Percentiles rank a stretch among this genome's conserved stretches.
phyloP scores from a whole-genome alignment of 2,888 invertebrate species.

The Chrysotoxum bicinctum region DNA sequence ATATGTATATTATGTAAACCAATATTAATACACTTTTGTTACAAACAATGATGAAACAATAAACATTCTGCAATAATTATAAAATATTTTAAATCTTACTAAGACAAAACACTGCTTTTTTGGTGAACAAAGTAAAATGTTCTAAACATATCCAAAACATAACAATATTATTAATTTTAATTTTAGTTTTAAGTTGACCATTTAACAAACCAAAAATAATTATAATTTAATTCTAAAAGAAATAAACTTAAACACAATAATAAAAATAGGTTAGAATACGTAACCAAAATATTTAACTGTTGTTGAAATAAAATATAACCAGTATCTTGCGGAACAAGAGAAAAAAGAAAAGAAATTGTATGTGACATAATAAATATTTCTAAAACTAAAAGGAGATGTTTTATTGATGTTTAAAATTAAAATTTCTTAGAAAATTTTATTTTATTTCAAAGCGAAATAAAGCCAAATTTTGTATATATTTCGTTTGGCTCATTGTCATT shows the following conservation, averaged over 20 bases:
- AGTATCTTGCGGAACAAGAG: constrained; percentile 13
- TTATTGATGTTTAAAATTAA: not conserved
- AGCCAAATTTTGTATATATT: too few species aligned
- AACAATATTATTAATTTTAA: constrained; percentile 34
- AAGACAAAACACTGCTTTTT: constrained; percentile 10
- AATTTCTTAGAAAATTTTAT: too few species aligned
- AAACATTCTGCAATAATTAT: constrained; percentile 38
- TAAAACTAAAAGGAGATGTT: constrained; percentile 22
- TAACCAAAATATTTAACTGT: not conserved
- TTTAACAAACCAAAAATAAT: constrained; percentile 59
- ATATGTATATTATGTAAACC: constrained; percentile 17
- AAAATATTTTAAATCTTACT: not conserved
- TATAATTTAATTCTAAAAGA: constrained; percentile 25
- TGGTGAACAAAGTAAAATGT: constrained; percentile 17
- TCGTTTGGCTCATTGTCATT: too few species aligned
- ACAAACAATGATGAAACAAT: constrained; percentile 28
- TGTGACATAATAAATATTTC: constrained; percentile 63
- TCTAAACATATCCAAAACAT: constrained; percentile 54
- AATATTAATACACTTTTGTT: constrained; percentile 11
- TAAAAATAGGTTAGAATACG: constrained; percentile 27
- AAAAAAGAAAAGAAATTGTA: constrained; percentile 16
- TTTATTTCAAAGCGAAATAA: too few species aligned
- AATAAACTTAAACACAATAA: constrained; percentile 2
- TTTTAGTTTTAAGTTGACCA: constrained; percentile 31
- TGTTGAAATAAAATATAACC: constrained; percentile 1